phyloP scores from a whole-genome alignment of 2,113 vertebrate species.

The Rhea pennata region DNA sequence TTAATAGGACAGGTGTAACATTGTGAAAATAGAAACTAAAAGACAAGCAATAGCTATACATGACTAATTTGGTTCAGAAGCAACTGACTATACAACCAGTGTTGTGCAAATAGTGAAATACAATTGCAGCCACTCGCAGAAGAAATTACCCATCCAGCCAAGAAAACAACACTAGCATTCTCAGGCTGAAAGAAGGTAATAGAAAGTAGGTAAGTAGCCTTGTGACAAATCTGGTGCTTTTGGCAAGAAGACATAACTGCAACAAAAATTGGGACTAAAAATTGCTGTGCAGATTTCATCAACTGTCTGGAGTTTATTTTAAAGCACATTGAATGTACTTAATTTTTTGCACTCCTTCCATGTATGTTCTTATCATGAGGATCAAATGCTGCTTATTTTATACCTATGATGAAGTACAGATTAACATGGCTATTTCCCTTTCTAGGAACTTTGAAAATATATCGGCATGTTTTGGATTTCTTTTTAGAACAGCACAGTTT shows the following conservation, averaged over 20 bases:
- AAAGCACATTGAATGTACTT: neutral
- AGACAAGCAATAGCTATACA: neutral
- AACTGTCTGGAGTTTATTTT: neutral
- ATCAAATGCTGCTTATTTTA: neutral
- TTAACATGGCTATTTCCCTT: neutral
- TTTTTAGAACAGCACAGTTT: neutral
- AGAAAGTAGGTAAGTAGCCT: neutral
- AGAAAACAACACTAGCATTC: neutral
- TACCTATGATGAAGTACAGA: neutral
- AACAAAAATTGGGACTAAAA: neutral
- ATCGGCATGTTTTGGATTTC: neutral
- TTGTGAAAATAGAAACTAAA: neutral
- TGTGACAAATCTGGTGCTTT: neutral
- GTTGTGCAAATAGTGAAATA: neutral
- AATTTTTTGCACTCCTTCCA: neutral
- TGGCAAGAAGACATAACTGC: neutral
- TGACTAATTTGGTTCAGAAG: neutral
- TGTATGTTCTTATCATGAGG: neutral
- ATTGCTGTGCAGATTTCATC: neutral
- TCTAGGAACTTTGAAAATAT: neutral
- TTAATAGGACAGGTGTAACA: neutral
- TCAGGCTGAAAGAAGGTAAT: neutral
- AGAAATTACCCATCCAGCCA: neutral
- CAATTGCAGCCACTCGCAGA: neutral
- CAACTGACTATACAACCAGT: neutral